Evolutionary conservation across 1,140 invertebrate genomes (phyloP), one percentile per base, ranked within the genome.

Genomic region (Eupeodes corollae): DNA sequence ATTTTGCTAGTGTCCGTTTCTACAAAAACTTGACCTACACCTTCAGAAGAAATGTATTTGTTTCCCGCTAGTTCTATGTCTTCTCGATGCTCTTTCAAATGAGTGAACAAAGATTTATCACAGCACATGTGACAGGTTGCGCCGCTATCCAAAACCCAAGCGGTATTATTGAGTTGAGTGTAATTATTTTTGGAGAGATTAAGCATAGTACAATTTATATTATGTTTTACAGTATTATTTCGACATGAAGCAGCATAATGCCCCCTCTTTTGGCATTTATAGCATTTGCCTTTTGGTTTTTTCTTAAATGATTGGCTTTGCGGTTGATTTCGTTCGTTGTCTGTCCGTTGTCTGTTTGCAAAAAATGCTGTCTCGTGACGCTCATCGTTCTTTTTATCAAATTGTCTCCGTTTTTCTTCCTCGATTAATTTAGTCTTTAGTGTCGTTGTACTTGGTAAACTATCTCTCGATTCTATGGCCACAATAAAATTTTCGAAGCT

Each of bases 401-500:
- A 13, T 34, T 43, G 42, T 37, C 33, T 21, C 12, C 39, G 18
- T 14, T 37, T 43, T 11, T 16, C 14, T 41, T 49, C 42, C 34
- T 49, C 44, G 26, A 42, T 33, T 6, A 49, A 35, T 16, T 45
- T 42, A 1, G 42, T 11, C 33, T 49, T 49, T 26, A 49, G 2
- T 14, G 6, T 31, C 5, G 12, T 15, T 11, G 45, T 37, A 3
- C 12, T 11, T 5, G 48, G 43, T 9, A 49, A 30, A 8, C 10
- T 15, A 39, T 49, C 48, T 12, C 42, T 16, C 2, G 43, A 42
- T 37, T 49, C 48, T 10, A 49, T 45, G 2, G 43, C 48, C 8
- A 49, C 15, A 9, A 49, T 39, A 45, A 49, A 46, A 34, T 46
- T 49, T 30, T 49, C 48, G 13, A 2, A 45, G 3, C 10, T n/a